Evolutionary conservation across 2,113 vertebrate species (phyloP).

Genomic region (Embiotoca jacksoni): DNA sequence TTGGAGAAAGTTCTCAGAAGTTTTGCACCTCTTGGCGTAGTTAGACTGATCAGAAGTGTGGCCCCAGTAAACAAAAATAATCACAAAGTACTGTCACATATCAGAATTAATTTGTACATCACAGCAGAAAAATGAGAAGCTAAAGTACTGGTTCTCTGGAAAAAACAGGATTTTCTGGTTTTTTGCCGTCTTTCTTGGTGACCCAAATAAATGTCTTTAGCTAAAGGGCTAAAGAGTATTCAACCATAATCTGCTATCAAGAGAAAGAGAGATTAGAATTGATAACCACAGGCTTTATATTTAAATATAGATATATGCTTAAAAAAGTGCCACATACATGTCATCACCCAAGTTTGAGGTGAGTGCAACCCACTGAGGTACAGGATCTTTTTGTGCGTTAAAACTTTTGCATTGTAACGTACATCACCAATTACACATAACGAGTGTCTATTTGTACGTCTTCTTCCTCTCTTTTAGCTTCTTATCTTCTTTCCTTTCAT

Average conservation of each 20-base stretch:
- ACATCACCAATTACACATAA: not conserved
- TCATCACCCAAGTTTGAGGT: not conserved
- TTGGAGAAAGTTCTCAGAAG: not conserved
- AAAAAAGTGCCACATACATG: not conserved
- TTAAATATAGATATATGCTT: conserved; percentile 32
- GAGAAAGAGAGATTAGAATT: conserved; percentile 32
- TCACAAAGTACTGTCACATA: not conserved
- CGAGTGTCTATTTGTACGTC: not conserved
- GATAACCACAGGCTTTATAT: conserved; percentile 38
- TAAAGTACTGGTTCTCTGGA: not conserved
- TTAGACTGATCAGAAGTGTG: not conserved
- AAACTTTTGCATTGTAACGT: not conserved
- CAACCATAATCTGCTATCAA: conserved; percentile 20
- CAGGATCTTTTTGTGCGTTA: not conserved
- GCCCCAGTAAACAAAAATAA: too few species aligned
- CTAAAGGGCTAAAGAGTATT: conserved; percentile 35
- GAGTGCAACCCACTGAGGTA: not conserved
- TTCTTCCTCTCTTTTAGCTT: not conserved
- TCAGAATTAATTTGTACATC: not conserved
- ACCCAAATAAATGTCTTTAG: conserved; percentile 41
- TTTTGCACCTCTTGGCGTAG: not conserved
- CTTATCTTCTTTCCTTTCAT: not conserved
- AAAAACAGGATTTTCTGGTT: not conserved
- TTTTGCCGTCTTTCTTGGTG: not conserved
- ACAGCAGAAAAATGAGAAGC: not conserved